Conservation (phyloP, 2,797 vertebrate genomes). For the Coregonus suidteri region DNA sequence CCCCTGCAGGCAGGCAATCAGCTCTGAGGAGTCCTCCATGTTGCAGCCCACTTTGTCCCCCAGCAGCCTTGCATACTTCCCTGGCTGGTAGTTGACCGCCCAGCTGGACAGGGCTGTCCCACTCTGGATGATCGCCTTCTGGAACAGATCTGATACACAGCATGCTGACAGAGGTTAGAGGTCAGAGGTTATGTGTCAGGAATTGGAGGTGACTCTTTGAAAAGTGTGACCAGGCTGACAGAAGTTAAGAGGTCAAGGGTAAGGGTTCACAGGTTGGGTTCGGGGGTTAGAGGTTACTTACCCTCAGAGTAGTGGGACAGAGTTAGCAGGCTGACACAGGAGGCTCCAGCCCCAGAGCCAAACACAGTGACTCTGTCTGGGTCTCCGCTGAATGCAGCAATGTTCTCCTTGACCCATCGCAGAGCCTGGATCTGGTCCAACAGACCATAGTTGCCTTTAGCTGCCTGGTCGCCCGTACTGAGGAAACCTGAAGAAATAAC, state of each 20-base stretch:
- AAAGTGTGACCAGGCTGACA: not conserved
- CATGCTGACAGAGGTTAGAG: not conserved
- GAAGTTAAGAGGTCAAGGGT: not conserved
- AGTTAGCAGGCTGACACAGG: constrained; percentile 93
- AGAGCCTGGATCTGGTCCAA: constrained; percentile 97
- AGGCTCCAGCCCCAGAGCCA: constrained; percentile 93
- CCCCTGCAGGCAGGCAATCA: constrained; percentile 91
- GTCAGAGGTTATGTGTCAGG: not conserved
- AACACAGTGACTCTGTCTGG: constrained; percentile 93
- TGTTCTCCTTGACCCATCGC: constrained; percentile 96
- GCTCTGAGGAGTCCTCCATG: constrained; percentile 88
- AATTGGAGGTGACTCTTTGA: not conserved
- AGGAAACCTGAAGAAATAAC: constrained; percentile 83
- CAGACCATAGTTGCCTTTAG: constrained; percentile 94
- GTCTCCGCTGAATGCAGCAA: constrained; percentile 91
- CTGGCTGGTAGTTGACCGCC: constrained; percentile 98
- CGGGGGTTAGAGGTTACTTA: constrained; percentile 52
- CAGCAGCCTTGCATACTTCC: constrained; percentile 90
- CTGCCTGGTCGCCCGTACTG: constrained; percentile 94
- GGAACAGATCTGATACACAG: constrained; percentile 87
- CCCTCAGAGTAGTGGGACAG: constrained; percentile 97
- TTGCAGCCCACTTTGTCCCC: constrained; percentile 94
- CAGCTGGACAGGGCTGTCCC: constrained; percentile 96
- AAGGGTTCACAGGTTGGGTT: not conserved
- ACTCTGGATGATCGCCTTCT: constrained; percentile 98